Evolutionary conservation across 2,113 vertebrate species (phyloP).

Genomic region (Saiga tatarica): DNA sequence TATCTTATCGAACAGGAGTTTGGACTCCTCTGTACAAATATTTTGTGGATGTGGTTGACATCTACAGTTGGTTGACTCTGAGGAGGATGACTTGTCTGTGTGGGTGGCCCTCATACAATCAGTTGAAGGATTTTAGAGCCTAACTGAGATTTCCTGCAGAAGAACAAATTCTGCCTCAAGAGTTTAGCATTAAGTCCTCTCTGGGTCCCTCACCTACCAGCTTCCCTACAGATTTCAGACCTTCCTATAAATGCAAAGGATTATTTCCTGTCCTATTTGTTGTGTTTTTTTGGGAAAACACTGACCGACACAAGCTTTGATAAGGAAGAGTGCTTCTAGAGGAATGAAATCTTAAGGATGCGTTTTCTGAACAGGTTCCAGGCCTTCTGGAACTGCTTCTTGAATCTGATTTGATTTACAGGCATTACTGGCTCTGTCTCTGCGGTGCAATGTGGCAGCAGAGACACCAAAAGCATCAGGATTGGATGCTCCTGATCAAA

Average conservation of each 20-base stretch:
- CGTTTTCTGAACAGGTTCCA: background rate
- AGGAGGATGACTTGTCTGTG: accelerated
- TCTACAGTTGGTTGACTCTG: accelerated
- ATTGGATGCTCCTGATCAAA: accelerated
- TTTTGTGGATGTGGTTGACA: accelerated
- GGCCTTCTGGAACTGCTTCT: background rate
- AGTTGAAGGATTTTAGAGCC: background rate
- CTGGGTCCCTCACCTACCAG: background rate
- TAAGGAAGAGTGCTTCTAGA: background rate
- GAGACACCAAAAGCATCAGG: accelerated
- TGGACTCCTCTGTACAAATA: accelerated
- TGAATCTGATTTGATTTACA: background rate
- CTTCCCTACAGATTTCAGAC: background rate
- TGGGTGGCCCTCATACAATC: background rate
- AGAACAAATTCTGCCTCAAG: background rate
- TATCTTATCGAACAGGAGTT: accelerated
- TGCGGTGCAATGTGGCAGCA: accelerated
- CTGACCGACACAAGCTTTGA: no score
- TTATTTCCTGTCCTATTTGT: background rate
- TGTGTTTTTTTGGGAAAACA: background rate
- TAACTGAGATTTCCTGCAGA: background rate
- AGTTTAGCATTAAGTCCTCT: background rate
- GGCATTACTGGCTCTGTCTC: background rate
- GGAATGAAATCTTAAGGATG: background rate
- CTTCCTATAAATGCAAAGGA: background rate